Percentiles rank a stretch among this genome's conserved stretches.
These are phyloP conservation scores for Eidolon dupreanum DNA, from an alignment of 2,797 vertebrate genomes.

Conservation along the genomic window DNA sequence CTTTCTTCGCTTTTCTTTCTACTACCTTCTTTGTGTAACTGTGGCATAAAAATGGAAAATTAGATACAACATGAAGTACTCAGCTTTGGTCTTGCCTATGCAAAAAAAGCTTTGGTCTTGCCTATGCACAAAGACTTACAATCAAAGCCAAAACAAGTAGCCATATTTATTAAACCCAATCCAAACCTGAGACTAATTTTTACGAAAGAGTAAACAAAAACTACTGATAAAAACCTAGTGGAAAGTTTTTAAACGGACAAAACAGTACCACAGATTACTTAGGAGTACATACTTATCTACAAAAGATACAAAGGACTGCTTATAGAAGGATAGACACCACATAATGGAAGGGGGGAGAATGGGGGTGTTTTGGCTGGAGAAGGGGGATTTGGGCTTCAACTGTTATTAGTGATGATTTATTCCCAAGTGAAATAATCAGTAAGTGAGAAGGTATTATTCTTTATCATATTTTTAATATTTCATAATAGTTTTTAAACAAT, in stretches of 20 bases:
- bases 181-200: neutral
- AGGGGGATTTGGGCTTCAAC: neutral
- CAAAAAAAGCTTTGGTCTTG: neutral
- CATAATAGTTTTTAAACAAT: neutral
- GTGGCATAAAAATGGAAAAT: neutral
- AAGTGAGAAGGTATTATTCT: neutral
- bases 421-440: neutral
- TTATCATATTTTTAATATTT: conserved; percentile 7
- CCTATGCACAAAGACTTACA: neutral
- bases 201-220: neutral
- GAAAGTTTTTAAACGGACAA: neutral
- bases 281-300: neutral
- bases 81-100: neutral
- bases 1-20: neutral
- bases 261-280: neutral
- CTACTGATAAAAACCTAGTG: neutral
- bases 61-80: neutral
- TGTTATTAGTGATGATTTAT: neutral
- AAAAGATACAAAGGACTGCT: neutral
- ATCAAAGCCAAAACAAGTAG: neutral
- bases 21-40: neutral
- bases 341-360: accelerated
- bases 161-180: neutral
- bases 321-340: neutral
- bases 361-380: neutral